Conservation (phyloP, 1,140 invertebrate species). For the Anastatus disparis region DNA sequence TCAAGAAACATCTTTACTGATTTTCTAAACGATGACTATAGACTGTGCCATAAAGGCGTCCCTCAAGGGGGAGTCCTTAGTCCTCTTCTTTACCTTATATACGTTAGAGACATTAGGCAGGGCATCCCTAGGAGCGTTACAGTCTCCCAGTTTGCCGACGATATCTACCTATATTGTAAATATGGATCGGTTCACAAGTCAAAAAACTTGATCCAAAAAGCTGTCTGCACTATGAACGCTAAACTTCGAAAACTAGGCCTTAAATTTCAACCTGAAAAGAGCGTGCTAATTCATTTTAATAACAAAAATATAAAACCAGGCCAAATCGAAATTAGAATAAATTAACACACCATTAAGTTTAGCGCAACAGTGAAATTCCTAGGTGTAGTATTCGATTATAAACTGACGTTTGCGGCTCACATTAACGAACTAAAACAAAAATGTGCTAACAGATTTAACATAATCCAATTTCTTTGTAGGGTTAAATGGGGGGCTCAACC, state of each 20-base stretch:
- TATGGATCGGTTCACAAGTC: not conserved
- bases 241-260: conserved; percentile 36
- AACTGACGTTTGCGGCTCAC: conserved; percentile 2
- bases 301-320: conserved; percentile 31
- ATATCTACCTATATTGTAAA: not conserved
- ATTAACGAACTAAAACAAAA: not conserved
- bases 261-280: conserved; percentile 8
- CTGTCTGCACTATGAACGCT: conserved; percentile 8
- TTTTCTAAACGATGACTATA: not conserved
- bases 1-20: too few relatives aligned
- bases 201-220: conserved; percentile 13
- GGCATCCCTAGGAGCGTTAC: not conserved
- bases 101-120: not conserved
- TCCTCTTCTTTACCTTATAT: conserved; percentile 4
- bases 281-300: conserved; percentile 33
- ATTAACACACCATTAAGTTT: not conserved
- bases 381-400: conserved; percentile 13
- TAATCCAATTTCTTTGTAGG: conserved; percentile 7
- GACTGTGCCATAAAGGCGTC: not conserved
- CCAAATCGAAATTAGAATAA: conserved; percentile 16
- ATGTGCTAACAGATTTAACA: conserved; percentile 5
- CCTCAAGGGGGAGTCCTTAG: conserved; percentile 21
- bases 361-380: not conserved
- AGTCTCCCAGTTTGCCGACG: conserved; percentile 1
- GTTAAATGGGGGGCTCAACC: conserved; percentile 17